Conservation (phyloP, 2,888 invertebrate species). For the Himalopsyche anomala region DNA sequence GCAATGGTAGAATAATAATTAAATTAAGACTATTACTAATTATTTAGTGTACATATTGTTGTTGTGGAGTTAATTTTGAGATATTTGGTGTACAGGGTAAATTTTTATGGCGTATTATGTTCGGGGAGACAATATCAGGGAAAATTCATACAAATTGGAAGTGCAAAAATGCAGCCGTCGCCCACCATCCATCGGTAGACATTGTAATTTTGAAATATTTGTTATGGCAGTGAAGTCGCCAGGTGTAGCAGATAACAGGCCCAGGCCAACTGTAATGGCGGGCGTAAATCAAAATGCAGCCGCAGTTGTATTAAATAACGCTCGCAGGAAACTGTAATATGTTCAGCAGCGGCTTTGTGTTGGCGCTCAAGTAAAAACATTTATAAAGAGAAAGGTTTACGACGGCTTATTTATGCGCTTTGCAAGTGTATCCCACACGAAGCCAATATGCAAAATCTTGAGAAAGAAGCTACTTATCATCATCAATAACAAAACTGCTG, state of each 20-base stretch:
- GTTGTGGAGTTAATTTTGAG: too few species aligned
- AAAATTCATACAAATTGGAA: background rate
- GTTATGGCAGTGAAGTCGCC: constrained; percentile 36
- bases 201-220: constrained; percentile 34
- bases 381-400: constrained; percentile 52
- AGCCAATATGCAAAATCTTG: constrained; percentile 4
- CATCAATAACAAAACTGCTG: constrained; percentile 5
- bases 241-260: constrained; percentile 61
- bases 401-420: background rate
- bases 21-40: too few species aligned
- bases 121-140: background rate
- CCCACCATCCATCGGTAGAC: constrained; percentile 20
- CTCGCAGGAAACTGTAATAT: constrained; percentile 58
- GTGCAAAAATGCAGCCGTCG: constrained; percentile 20
- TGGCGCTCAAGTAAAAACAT: constrained; percentile 52
- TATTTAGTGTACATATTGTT: too few species aligned
- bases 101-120: too few species aligned
- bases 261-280: constrained; percentile 57
- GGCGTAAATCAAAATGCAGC: constrained; percentile 62
- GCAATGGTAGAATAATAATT: too few species aligned
- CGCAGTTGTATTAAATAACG: constrained; percentile 63
- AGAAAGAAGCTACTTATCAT: background rate
- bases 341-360: constrained; percentile 59
- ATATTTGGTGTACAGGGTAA: too few species aligned
- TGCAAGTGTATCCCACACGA: background rate